A percentile compares a stretch with the other conserved stretches of the same genome.
phyloP scores from a whole-genome alignment of 2,888 invertebrate species.

The Nesidiocoris tenuis region DNA sequence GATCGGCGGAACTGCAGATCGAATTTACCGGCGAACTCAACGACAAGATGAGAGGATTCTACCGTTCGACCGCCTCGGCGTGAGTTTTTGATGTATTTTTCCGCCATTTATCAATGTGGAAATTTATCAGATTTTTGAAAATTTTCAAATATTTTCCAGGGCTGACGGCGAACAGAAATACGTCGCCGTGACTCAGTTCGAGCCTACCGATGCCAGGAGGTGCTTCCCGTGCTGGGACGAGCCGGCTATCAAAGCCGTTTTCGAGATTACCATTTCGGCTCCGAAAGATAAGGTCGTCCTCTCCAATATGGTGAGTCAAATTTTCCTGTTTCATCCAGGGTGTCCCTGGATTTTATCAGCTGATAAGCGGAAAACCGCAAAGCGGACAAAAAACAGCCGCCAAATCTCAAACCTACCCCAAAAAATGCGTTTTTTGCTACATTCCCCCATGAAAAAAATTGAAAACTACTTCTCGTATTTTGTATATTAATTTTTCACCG shows the following conservation, averaged over 20 bases:
- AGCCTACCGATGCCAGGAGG: constrained; percentile 83
- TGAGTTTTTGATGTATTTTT: no score
- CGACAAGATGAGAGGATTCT: constrained; percentile 93
- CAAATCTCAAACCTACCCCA: no score
- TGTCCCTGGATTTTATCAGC: no score
- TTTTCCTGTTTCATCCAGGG: neutral
- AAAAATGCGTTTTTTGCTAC: no score
- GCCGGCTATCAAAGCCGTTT: constrained; percentile 92
- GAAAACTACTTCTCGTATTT: no score
- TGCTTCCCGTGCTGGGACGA: constrained; percentile 99
- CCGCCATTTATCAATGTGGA: no score
- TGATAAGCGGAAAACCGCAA: neutral
- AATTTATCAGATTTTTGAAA: no score
- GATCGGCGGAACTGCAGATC: constrained; percentile 63
- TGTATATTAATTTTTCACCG: no score
- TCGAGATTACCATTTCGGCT: constrained; percentile 75
- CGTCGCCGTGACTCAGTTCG: constrained; percentile 90
- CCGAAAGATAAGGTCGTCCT: constrained; percentile 80
- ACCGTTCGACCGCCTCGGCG: constrained; percentile 73
- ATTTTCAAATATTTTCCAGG: no score
- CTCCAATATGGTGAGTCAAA: constrained; percentile 78
- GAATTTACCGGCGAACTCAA: constrained; percentile 83
- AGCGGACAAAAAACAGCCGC: neutral
- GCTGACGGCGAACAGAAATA: constrained; percentile 73
- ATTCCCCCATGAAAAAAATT: no score